A percentile compares a stretch with the other conserved stretches of the same genome.
Evolutionary conservation across 35 echinoderm and acorn worm genomes (phyloP).

Genomic region (Acanthaster planci): DNA sequence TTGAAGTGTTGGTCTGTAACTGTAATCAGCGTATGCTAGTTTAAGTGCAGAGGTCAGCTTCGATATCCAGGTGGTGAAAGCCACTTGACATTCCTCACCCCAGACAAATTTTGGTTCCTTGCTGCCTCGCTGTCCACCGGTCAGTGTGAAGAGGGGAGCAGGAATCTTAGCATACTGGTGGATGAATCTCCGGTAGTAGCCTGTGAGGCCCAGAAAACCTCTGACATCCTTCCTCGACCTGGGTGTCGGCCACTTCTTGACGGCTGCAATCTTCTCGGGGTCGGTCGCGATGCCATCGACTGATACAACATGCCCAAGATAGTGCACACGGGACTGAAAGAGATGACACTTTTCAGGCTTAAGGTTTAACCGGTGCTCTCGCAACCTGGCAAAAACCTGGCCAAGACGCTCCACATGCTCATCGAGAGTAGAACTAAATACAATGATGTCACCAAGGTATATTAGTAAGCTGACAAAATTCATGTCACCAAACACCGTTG

Average conservation of each 20-base stretch:
- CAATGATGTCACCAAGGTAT: constrained; percentile 44
- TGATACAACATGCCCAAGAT: constrained; percentile 48
- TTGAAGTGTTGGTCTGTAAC: constrained; percentile 57
- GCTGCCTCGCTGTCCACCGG: neutral
- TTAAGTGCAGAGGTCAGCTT: neutral
- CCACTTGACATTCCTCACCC: neutral
- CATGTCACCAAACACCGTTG: constrained; percentile 35
- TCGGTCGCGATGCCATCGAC: constrained; percentile 42
- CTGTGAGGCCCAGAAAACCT: constrained; percentile 18
- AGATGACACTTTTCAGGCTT: constrained; percentile 59
- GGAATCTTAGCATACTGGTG: neutral
- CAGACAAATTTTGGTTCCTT: neutral
- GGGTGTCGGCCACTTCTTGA: constrained; percentile 43
- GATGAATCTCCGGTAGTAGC: constrained; percentile 35
- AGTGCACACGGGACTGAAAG: constrained; percentile 2
- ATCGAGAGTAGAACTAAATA: constrained; percentile 32
- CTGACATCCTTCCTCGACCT: neutral
- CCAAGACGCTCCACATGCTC: constrained; percentile 44
- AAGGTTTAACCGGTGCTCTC: constrained; percentile 59
- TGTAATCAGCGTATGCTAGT: constrained; percentile 31
- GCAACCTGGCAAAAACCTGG: constrained; percentile 34
- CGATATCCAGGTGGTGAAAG: neutral
- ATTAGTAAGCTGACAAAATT: constrained; percentile 6
- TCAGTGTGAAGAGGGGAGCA: neutral
- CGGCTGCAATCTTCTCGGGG: constrained; percentile 27